Evolutionary conservation across 2,797 vertebrate genomes (phyloP), one percentile per base, ranked within the genome.

Genomic region (Streptopelia turtur): DNA sequence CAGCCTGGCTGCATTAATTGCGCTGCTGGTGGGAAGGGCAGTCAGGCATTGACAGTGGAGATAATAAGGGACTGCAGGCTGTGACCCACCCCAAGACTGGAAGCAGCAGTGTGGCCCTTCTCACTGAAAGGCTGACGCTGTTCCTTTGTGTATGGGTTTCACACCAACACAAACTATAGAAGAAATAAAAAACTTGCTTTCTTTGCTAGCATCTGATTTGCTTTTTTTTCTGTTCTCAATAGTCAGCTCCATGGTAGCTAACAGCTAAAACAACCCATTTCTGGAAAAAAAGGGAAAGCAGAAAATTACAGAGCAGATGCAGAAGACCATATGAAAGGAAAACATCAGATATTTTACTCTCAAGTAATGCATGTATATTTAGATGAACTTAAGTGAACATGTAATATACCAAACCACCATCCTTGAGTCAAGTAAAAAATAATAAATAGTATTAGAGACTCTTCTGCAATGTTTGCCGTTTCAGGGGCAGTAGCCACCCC

Each of bases 251-350:
- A 16, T 57, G 65, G 45, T 69, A 77, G 80, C 83, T 83, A 75
- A 75, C 6, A 88, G 53, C 72, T 91, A 85, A 93, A 94, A 55
- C 61, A 69, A 56, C 65, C 33, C 72, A 39, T 86, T 90, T 79
- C 76, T 94, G 63, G 70, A 65, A 71, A 92, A 92, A 77, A 50
- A 13, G 15, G 57, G 47, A 83, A 92, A 89, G 6, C 6, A 86
- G 84, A 86, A 89, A 93, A 95, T 95, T 88, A 75, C 61, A 91
- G 71, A 72, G 74, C 87, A 96, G 57, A 86, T 86, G 65, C 57
- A 93, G 65, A 85, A 93, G 57, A 72, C 47, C 0, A 0, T 66
- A 49, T n/a, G 63, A 89, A 93, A 74, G 63, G 52, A 94, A 96
- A 93, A 83, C 22, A 89, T 21, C 76, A 75, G 69, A 65, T 85